A percentile compares a stretch with the other conserved stretches of the same genome.
phyloP scores from a whole-genome alignment of 2,113 vertebrate genomes.

The Neofelis nebulosa region DNA sequence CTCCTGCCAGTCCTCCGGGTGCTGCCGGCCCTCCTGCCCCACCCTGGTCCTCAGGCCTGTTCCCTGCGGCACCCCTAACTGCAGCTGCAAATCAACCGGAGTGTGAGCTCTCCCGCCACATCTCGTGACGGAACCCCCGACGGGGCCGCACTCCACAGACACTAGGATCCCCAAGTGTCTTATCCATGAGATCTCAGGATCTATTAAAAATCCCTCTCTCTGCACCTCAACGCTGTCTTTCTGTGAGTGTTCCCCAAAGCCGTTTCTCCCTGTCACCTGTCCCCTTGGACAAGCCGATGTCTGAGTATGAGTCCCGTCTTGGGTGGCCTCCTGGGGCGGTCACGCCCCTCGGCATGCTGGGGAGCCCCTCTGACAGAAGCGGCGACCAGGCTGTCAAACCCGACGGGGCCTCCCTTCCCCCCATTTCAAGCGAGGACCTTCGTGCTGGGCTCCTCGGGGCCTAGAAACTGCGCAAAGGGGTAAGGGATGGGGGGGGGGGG shows the following conservation, averaged over 20 bases:
- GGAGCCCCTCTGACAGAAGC: not conserved
- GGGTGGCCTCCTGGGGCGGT: not conserved
- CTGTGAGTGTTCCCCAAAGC: not conserved
- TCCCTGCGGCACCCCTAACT: not conserved
- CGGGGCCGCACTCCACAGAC: accelerated
- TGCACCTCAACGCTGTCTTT: not conserved
- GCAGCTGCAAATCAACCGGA: not conserved
- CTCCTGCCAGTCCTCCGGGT: not conserved
- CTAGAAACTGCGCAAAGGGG: not conserved
- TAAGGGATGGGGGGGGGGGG: too few species aligned
- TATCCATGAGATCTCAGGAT: not conserved
- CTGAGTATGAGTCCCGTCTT: not conserved
- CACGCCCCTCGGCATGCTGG: accelerated
- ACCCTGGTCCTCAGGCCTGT: not conserved
- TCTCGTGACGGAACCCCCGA: not conserved
- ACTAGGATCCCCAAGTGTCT: not conserved
- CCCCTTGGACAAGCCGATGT: not conserved
- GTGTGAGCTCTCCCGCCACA: not conserved
- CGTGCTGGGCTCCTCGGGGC: not conserved
- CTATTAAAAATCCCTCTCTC: not conserved
- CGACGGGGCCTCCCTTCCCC: accelerated
- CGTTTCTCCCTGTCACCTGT: not conserved
- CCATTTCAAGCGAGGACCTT: not conserved
- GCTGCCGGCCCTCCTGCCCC: not conserved
- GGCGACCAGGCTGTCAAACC: not conserved